Evolutionary conservation across 2,888 invertebrate genomes (phyloP), one percentile per base, ranked within the genome.

Genomic region (Melipona bicolor): DNA sequence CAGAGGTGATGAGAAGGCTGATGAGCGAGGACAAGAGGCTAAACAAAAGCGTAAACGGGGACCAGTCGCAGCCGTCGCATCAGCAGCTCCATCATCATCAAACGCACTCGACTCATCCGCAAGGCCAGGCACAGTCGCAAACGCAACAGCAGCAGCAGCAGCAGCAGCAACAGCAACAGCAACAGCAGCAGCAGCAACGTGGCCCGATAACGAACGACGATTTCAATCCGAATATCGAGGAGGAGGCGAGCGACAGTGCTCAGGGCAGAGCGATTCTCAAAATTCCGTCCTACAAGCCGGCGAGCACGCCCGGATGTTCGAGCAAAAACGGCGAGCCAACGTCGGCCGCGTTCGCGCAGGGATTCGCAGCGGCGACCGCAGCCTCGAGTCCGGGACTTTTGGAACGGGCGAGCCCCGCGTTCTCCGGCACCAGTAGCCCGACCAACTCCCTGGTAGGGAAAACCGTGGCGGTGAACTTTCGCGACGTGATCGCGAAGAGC

Each of bases 401-500:
- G 94, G 96, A 88, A 93, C 95, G 86, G 89, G 95, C 92, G 95
- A 95, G 95, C 95, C 87, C 95, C 24, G 94, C 95, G 11, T 95
- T 96, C 72, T 95, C 96, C 54, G 95, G 96, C 0, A 95, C 96
- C 11, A 94, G 95, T 90, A 93, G 95, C 94, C 83, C 95, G 90
- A 90, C 95, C 92, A 87, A 94, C 87, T 94, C 94, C 78, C 88
- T 93, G 79, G 93, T 94, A 93, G 96, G 95, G 94, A 95, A 95
- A 93, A 95, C 95, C 86, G 95, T 96, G 78, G 93, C 96, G 96
- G 95, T 97, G 95, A 95, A 96, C 74, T 96, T 98, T 90, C 97
- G 97, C 92, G 98, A 98, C 94, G 98, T 98, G 89, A 98, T 99
- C 93, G 98, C 98, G 87, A 98, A 98, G 94, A 98, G 97, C 95